Percentiles rank a stretch among this genome's conserved stretches.
Conservation (phyloP, 2,797 vertebrate species). For the Cirrhinus molitorella region DNA sequence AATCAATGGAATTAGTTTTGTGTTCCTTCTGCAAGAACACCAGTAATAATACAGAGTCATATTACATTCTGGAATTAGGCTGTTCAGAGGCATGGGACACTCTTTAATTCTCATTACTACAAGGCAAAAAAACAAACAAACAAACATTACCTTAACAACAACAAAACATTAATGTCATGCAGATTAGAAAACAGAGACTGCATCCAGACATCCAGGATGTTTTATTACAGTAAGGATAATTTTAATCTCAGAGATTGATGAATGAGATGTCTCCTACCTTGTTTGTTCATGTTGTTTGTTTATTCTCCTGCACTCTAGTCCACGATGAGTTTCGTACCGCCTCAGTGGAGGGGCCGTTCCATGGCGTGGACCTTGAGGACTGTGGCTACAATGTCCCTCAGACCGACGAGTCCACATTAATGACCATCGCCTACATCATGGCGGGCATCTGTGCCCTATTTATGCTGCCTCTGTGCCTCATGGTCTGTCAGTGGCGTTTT, state of each 20-base stretch:
- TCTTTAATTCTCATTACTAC: background rate
- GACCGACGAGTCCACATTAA: slow-evolving; percentile 96
- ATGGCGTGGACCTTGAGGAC: slow-evolving; percentile 91
- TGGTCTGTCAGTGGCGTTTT: slow-evolving; percentile 99
- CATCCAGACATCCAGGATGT: background rate
- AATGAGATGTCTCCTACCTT: background rate
- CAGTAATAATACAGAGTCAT: background rate
- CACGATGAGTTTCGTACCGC: slow-evolving; percentile 94
- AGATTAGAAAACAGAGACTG: background rate
- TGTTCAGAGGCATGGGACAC: background rate
- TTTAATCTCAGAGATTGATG: background rate
- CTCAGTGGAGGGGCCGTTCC: slow-evolving; percentile 90
- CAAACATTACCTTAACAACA: background rate
- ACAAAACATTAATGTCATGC: background rate
- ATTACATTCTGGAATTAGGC: background rate
- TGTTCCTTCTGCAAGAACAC: background rate
- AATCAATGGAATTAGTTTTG: background rate
- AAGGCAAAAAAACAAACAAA: too few species aligned
- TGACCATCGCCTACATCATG: slow-evolving; percentile 99
- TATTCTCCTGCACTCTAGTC: slow-evolving; percentile 71
- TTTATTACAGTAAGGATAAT: background rate
- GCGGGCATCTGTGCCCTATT: slow-evolving; percentile 99
- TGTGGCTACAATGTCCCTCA: slow-evolving; percentile 99
- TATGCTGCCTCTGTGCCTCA: slow-evolving; percentile 98
- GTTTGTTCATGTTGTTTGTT: background rate